Evolutionary conservation across 2,113 vertebrate species (phyloP).

Genomic region (Protobothrops mucrosquamatus): DNA sequence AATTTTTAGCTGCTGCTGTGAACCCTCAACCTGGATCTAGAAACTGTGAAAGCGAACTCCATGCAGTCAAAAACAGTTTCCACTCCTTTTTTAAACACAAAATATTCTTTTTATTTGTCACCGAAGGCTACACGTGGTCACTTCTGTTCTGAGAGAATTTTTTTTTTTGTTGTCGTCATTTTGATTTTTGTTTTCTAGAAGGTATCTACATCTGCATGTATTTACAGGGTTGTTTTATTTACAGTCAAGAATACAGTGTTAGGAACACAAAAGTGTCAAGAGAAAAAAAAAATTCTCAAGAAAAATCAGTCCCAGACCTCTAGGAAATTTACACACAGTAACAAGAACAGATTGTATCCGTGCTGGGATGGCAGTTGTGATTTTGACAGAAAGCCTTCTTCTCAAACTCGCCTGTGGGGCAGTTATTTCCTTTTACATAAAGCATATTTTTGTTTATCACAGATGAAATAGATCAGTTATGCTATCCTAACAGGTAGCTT

Average conservation of each 20-base stretch:
- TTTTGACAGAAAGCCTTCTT: slow-evolving; percentile 57
- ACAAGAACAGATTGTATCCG: slow-evolving; percentile 72
- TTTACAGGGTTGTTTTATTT: slow-evolving; percentile 95
- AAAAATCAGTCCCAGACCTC: slow-evolving; percentile 77
- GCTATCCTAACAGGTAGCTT: slow-evolving; percentile 33
- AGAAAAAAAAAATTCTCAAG: slow-evolving; percentile 68
- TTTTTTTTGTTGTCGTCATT: slow-evolving; percentile 52
- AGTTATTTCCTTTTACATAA: slow-evolving; percentile 61
- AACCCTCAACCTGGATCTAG: not conserved
- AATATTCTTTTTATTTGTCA: slow-evolving; percentile 97
- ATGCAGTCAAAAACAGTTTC: not conserved
- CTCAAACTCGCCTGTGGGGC: slow-evolving; percentile 41
- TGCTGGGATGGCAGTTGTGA: slow-evolving; percentile 66
- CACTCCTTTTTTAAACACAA: slow-evolving; percentile 86
- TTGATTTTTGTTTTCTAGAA: slow-evolving; percentile 78
- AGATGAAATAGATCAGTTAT: slow-evolving; percentile 50
- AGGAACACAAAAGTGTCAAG: slow-evolving; percentile 78
- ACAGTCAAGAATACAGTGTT: slow-evolving; percentile 89
- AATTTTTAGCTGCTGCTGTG: not conserved
- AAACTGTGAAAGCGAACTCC: not conserved
- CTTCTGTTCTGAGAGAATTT: slow-evolving; percentile 74
- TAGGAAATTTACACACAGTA: slow-evolving; percentile 76
- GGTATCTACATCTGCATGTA: slow-evolving; percentile 98
- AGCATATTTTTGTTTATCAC: slow-evolving; percentile 37
- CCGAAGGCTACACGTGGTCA: slow-evolving; percentile 94